Evolutionary conservation across 2,113 vertebrate genomes (phyloP).

Genomic region (Pachyramphus minor): DNA sequence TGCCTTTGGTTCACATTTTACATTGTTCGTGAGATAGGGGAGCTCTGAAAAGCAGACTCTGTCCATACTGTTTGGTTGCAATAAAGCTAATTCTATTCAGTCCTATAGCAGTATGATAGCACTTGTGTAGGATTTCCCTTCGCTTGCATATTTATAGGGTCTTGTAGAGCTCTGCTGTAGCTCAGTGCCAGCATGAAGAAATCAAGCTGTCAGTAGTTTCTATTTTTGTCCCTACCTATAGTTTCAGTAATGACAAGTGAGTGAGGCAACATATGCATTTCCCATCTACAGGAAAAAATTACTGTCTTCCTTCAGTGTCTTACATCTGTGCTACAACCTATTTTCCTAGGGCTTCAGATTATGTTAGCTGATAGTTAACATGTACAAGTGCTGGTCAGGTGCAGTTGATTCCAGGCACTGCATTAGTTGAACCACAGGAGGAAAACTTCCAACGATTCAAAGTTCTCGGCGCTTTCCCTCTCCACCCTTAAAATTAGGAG

Average conservation of each 20-base stretch:
- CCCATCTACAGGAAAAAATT: conserved; percentile 62
- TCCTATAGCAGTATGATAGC: conserved; percentile 45
- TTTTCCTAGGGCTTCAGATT: conserved; percentile 59
- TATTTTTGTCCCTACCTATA: conserved; percentile 74
- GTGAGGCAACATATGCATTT: conserved; percentile 66
- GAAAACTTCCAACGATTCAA: neutral
- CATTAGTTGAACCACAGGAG: neutral
- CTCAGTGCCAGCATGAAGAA: conserved; percentile 67
- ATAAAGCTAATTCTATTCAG: conserved; percentile 53
- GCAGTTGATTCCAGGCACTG: neutral
- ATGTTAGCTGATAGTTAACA: conserved; percentile 57
- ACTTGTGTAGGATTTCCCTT: conserved; percentile 67
- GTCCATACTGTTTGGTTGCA: conserved; percentile 47
- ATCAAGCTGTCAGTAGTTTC: conserved; percentile 72
- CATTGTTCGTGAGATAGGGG: conserved; percentile 46
- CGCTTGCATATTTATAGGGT: conserved; percentile 74
- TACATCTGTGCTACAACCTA: conserved; percentile 69
- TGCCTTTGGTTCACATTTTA: conserved; percentile 65
- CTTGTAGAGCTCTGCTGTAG: conserved; percentile 61
- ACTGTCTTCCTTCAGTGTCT: conserved; percentile 57
- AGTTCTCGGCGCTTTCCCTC: neutral
- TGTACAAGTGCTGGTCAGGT: conserved; percentile 45
- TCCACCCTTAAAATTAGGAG: neutral
- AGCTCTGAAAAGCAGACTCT: conserved; percentile 65
- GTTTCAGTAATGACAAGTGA: conserved; percentile 69